Evolutionary conservation across 1,140 invertebrate species (phyloP).

Genomic region (Dendroctonus ponderosae): DNA sequence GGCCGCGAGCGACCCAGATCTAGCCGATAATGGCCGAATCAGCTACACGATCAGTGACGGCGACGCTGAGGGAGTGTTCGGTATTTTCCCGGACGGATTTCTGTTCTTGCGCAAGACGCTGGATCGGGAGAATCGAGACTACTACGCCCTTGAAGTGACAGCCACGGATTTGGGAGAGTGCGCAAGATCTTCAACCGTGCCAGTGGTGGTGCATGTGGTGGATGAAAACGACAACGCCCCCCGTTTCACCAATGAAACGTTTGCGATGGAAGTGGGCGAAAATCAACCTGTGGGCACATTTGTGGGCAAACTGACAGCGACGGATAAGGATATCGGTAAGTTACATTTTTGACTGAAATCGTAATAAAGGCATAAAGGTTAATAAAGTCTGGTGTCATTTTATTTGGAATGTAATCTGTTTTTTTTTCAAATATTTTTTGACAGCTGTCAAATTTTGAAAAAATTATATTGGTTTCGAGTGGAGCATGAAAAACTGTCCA

Average conservation of each 20-base stretch:
- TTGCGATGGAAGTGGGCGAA: conserved; percentile 82
- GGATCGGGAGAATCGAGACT: conserved; percentile 86
- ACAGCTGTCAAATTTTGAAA: too few species aligned
- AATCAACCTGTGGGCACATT: conserved; percentile 86
- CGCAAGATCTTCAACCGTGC: conserved; percentile 74
- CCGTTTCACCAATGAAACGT: conserved; percentile 80
- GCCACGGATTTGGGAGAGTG: conserved; percentile 77
- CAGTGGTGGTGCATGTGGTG: conserved; percentile 85
- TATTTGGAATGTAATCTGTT: neutral
- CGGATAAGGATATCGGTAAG: conserved; percentile 74
- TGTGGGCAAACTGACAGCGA: conserved; percentile 84
- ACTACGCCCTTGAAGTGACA: conserved; percentile 82
- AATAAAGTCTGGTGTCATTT: too few species aligned
- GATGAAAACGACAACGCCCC: conserved; percentile 97
- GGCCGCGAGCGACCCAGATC: conserved; percentile 77
- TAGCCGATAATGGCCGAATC: conserved; percentile 78
- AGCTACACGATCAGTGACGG: conserved; percentile 80
- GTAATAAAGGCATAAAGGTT: too few species aligned
- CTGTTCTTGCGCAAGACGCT: conserved; percentile 78
- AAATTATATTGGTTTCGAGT: neutral
- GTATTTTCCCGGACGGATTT: conserved; percentile 86
- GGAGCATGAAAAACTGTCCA: too few species aligned
- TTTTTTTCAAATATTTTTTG: too few species aligned
- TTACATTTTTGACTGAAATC: too few species aligned
- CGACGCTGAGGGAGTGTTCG: conserved; percentile 80